A percentile compares a stretch with the other conserved stretches of the same genome.
These are phyloP conservation scores for Saguinus imperator DNA, from an alignment of 2,113 vertebrate species.

Conservation along the genomic window DNA sequence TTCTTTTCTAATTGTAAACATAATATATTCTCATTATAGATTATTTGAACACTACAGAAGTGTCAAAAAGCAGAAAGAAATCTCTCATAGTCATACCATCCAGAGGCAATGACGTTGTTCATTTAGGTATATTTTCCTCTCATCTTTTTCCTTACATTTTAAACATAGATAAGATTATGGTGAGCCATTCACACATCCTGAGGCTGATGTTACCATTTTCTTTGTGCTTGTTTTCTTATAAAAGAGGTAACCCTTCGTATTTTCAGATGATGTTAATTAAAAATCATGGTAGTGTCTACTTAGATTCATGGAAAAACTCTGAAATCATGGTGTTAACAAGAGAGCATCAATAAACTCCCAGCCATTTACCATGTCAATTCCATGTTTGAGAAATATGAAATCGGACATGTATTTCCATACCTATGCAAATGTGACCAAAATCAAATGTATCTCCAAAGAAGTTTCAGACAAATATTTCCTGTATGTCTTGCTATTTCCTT, in stretches of 20 bases:
- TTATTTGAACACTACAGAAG: conserved; percentile 26
- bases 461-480: background rate
- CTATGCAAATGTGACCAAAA: background rate
- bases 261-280: conserved; percentile 16
- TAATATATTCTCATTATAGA: conserved; percentile 14
- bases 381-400: background rate
- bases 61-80: conserved; percentile 9
- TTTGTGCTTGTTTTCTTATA: background rate
- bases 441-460: background rate
- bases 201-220: background rate
- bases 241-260: conserved; percentile 12
- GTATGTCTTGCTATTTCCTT: background rate
- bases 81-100: background rate
- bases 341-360: background rate
- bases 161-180: background rate
- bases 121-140: background rate
- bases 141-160: conserved; percentile 39
- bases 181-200: background rate
- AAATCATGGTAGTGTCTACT: background rate
- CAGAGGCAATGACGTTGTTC: background rate
- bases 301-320: background rate
- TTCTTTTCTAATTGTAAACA: conserved; percentile 50
- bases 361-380: background rate
- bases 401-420: background rate
- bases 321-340: conserved; percentile 23